Evolutionary conservation across 2,797 vertebrate genomes (phyloP).

Genomic region (Ctenosaura bakeri): DNA sequence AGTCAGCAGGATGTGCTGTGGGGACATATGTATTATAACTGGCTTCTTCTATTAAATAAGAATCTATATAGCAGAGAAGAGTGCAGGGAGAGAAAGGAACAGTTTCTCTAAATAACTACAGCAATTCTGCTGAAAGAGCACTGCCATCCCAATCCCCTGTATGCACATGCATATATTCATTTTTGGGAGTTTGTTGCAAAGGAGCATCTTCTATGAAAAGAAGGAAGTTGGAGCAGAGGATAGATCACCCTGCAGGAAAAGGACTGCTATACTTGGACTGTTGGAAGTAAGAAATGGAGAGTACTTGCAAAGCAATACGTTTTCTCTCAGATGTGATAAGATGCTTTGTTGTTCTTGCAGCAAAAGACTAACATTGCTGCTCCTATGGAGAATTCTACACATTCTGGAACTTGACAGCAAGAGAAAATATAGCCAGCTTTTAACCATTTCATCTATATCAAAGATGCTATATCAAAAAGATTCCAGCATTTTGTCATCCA

Average conservation of each 20-base stretch:
- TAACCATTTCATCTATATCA: neutral
- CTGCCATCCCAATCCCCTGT: neutral
- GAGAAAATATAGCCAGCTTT: neutral
- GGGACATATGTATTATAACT: neutral
- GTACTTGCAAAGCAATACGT: neutral
- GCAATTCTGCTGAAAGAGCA: neutral
- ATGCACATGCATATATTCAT: neutral
- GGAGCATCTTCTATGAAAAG: neutral
- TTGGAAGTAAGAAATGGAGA: neutral
- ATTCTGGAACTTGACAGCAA: neutral
- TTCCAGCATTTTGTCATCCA: too few relatives aligned
- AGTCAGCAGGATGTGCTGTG: neutral
- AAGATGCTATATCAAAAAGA: neutral
- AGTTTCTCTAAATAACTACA: neutral
- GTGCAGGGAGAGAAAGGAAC: neutral
- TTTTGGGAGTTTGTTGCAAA: neutral
- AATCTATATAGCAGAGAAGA: neutral
- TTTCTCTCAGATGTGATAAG: neutral
- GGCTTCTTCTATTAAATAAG: neutral
- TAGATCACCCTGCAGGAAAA: neutral
- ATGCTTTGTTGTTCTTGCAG: too few relatives aligned
- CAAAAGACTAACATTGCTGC: too few relatives aligned
- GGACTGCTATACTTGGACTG: neutral
- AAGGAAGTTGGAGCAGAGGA: neutral
- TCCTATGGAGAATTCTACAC: neutral